Base-by-base conservation (phyloP, 2,888 invertebrate species). In the Phyllotreta cruciferae region DNA sequence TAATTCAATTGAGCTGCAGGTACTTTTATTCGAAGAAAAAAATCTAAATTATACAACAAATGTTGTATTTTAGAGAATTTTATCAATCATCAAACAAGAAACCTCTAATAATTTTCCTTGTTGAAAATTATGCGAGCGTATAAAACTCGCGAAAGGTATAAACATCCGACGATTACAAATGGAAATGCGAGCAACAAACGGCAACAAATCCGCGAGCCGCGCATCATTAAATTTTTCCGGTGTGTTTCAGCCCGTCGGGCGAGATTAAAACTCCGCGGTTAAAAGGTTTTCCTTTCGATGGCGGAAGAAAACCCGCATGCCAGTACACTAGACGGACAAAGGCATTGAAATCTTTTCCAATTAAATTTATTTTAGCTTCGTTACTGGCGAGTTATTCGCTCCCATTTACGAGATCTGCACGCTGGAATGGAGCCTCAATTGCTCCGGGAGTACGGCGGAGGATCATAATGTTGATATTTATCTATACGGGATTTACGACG, bases 321-420 rank as follows among this genome's bases (percentile, higher is more conserved):
- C 67, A 66, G 64, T 65, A 61, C 66, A 63, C 66, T 68, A 49
- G 66, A 57, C 63, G 52, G 38, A 70, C 68, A 70, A 73, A 71
- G 71, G 69, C 73, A 71, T 71, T 69, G 70, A 71, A 72, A 73
- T 70, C 70, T 67, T 70, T 71, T 72, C 74, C 75, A 75, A 75
- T 75, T 75, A 75, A 74, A 74, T 72, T 74, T 74, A 70, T 72
- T 74, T 74, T 75, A 73, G 72, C 73, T 65, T 75, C 75, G 72
- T 75, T 75, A 75, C 71, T 62, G 70, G 62, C 71, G 73, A 74
- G 70, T 72, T 24, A 24, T 24, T 72, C 70, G 70, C 73, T 75
- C 72, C 69, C 74, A 75, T 75, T 76, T 76, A 75, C 67, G 68
- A 66, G 69, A 37, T 24, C 24, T 14, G 44, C 44, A 52, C 53